These are phyloP conservation scores for Fratercula arctica DNA, from an alignment of 2,797 vertebrate genomes.

Conservation along the genomic window DNA sequence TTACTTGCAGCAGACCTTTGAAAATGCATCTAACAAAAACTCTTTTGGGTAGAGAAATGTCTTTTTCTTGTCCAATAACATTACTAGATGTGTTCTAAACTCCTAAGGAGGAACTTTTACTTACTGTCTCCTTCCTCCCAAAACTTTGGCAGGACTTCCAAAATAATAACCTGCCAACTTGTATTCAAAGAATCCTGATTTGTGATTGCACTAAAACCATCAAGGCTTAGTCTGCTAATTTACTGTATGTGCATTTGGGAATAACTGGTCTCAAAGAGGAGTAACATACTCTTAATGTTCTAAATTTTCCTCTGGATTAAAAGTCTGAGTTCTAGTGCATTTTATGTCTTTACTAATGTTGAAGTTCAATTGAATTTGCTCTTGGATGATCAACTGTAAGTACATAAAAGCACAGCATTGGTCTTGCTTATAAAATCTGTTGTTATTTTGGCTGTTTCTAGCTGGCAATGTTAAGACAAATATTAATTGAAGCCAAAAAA, in stretches of 20 bases:
- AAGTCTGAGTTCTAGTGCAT: not conserved
- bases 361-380: constrained; percentile 53
- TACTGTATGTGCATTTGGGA: not conserved
- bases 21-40: not conserved
- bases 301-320: not conserved
- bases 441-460: constrained; percentile 51
- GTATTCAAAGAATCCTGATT: not conserved
- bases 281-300: not conserved
- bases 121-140: not conserved
- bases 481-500: constrained; percentile 44
- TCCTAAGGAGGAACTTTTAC: not conserved
- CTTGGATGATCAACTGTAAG: constrained; percentile 44
- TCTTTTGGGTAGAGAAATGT: not conserved
- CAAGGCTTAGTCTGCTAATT: not conserved
- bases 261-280: not conserved
- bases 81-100: not conserved
- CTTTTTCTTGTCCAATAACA: not conserved
- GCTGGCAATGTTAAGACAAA: constrained; percentile 38
- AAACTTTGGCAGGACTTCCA: not conserved
- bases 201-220: not conserved
- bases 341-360: constrained; percentile 40
- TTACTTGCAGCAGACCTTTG: not conserved
- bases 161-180: not conserved
- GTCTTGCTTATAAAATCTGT: not conserved
- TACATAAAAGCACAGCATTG: constrained; percentile 26